Percentiles rank a stretch among this genome's conserved stretches.
Conservation (phyloP, 2,113 vertebrate species). For the Bubo scandiacus region DNA sequence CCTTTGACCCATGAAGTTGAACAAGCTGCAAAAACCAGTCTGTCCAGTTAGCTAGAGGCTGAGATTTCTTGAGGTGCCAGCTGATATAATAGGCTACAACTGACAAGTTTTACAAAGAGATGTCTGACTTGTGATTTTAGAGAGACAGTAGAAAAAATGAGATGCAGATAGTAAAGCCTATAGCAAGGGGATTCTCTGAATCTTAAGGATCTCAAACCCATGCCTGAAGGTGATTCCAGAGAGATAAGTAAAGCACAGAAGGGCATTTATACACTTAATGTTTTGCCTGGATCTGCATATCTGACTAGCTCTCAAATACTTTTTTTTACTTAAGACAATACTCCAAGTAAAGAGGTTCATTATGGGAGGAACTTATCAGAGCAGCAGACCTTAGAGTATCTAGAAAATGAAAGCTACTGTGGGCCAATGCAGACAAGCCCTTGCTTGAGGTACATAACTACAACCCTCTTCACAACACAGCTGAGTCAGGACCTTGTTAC, state of each 20-base stretch:
- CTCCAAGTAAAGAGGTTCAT: background rate
- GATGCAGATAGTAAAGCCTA: background rate
- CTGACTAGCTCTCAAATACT: background rate
- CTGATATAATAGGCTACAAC: background rate
- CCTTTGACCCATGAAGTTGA: background rate
- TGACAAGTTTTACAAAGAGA: background rate
- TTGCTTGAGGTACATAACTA: background rate
- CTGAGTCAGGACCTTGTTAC: background rate
- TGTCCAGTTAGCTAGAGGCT: background rate
- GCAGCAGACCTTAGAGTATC: background rate
- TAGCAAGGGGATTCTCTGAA: background rate
- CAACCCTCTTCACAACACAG: background rate
- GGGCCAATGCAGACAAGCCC: background rate
- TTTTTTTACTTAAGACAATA: background rate
- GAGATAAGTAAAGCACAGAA: fast-evolving
- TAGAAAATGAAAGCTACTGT: background rate
- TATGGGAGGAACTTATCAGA: background rate
- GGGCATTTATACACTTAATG: background rate
- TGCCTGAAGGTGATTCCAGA: background rate
- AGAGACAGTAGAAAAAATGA: background rate
- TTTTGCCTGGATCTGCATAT: background rate
- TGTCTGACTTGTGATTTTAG: background rate
- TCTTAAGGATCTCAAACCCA: background rate
- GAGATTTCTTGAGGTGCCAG: background rate
- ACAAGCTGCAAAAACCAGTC: background rate